These are phyloP conservation scores for Myiozetetes cayanensis DNA, from an alignment of 2,113 vertebrate species.

Conservation along the genomic window DNA sequence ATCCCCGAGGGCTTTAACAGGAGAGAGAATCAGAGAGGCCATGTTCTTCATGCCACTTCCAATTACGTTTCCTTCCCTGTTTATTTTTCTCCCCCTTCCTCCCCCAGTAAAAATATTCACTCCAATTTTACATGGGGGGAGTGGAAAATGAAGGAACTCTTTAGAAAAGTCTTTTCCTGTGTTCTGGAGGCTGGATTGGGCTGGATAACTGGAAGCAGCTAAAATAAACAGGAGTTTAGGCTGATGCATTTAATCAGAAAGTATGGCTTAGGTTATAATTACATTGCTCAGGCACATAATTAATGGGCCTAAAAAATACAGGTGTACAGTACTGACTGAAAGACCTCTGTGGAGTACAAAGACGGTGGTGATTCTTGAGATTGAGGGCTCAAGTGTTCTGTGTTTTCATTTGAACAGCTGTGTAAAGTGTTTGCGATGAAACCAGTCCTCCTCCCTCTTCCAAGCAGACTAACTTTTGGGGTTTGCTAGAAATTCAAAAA, in stretches of 20 bases:
- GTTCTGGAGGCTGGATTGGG: conserved; percentile 16
- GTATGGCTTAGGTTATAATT: conserved; percentile 66
- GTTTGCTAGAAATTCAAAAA: not conserved
- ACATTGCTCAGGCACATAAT: conserved; percentile 65
- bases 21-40: not conserved
- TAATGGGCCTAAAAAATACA: conserved; percentile 62
- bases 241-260: conserved; percentile 62
- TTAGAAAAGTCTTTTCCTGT: conserved; percentile 21
- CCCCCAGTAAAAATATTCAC: conserved; percentile 10
- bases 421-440: not conserved
- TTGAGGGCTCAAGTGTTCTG: conserved; percentile 48
- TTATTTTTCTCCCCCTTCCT: not conserved
- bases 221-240: conserved; percentile 69
- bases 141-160: conserved; percentile 17
- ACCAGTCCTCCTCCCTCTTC: not conserved
- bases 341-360: conserved; percentile 60
- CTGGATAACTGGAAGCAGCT: conserved; percentile 60
- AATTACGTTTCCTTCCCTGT: not conserved
- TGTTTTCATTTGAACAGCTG: conserved; percentile 58
- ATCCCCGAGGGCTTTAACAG: not conserved
- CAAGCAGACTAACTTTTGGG: not conserved
- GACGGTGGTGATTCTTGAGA: conserved; percentile 48
- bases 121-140: not conserved
- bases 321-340: conserved; percentile 59
- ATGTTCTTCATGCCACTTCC: not conserved